Evolutionary conservation across 2,888 invertebrate genomes (phyloP), one percentile per base, ranked within the genome.

Genomic region (Sussaba pulchella): DNA sequence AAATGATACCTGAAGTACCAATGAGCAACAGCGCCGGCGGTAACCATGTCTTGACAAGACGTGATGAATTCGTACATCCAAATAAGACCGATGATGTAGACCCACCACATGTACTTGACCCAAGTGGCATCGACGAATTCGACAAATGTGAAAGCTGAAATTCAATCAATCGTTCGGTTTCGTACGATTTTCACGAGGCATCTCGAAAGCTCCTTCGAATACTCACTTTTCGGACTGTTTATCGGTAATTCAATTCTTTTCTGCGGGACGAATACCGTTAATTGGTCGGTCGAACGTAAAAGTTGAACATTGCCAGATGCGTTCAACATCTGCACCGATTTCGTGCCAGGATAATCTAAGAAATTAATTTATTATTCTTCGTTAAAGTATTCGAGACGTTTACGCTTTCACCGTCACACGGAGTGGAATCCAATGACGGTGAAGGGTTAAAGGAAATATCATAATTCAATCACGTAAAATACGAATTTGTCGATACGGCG

Each of bases 51-150:
- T 91, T 99, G 98, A 89, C 98, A 98, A 12, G 97, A 98, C 86
- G 98, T 95, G 85, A 99, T 98, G 91, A 98, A 98, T 93, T 99
- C 98, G 26, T 97, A 96, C 10, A 96, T 96, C 99, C 99, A 99
- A 83, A 99, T 95, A 21, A 99, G 94, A 50, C 97, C 98, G 50
- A 90, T 89, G 9, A 92, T 86, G 89, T 98, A 97, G 86, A 98
- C 95, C 98, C 98, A 98, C 96, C 98, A 97, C 96, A 99, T 97
- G 87, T 97, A 97, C 88, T 96, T 96, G 41, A 98, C 95, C 95
- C 97, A 96, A 85, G 95, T 94, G 0, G 96, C 95, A 89, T 96
- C 96, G 10, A 94, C 93, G 89, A 96, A 97, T 90, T 97, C 95
- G 70, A 97, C 94, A 63, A 95, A 93, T 5, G 94, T 93, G 82